Percentiles rank a stretch among this genome's conserved stretches.
Conservation (phyloP, 1,140 invertebrate species). For the Berghia stephanieae region DNA sequence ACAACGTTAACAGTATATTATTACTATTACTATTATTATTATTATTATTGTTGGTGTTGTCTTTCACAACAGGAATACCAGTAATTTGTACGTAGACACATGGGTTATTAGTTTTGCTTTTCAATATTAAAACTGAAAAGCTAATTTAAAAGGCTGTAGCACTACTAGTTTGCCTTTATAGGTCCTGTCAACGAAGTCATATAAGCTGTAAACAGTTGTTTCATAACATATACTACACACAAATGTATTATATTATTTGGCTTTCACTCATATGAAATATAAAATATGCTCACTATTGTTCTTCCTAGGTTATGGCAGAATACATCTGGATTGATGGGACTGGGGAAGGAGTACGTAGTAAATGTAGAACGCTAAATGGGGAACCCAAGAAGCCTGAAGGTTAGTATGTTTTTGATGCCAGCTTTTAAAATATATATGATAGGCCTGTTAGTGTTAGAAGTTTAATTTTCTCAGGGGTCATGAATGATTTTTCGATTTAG, state of each 20-base stretch:
- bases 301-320: slow-evolving; percentile 75
- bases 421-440: neutral
- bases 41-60: no score
- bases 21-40: no score
- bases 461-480: neutral
- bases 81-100: no score
- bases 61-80: no score
- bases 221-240: neutral
- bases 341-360: slow-evolving; percentile 85
- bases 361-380: slow-evolving; percentile 84
- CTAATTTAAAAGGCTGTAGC: neutral
- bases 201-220: neutral
- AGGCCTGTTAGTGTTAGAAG: neutral
- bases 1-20: no score
- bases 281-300: neutral
- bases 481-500: no score
- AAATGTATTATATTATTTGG: neutral
- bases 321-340: slow-evolving; percentile 97
- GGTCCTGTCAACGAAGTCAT: neutral
- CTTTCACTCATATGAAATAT: neutral
- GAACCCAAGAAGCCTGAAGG: slow-evolving; percentile 77
- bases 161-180: no score
- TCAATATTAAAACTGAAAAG: neutral
- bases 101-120: no score
- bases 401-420: no score